Percentiles rank a stretch among this genome's conserved stretches.
These are phyloP conservation scores for Hermetia illucens DNA, from an alignment of 1,140 invertebrate genomes.

Conservation along the genomic window DNA sequence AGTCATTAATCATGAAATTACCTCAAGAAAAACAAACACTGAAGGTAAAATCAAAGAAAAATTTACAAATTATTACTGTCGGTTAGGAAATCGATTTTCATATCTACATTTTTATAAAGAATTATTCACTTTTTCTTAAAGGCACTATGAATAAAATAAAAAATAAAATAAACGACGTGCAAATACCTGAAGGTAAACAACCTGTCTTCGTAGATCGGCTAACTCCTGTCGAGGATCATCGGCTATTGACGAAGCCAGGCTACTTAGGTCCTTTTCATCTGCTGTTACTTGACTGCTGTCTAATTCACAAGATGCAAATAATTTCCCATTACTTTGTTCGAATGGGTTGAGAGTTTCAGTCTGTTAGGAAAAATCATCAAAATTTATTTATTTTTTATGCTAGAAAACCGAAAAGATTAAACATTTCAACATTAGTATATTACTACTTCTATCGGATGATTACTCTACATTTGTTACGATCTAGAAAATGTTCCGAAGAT, in stretches of 20 bases:
- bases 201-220: constrained; percentile 61
- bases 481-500: no score
- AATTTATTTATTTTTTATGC: no score
- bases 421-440: no score
- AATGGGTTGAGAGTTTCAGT: constrained; percentile 79
- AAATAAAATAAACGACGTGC: constrained; percentile 17
- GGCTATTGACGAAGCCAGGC: constrained; percentile 32
- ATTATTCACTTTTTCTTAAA: not conserved
- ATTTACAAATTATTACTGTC: no score
- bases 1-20: no score
- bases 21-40: no score
- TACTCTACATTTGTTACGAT: no score
- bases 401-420: no score
- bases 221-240: constrained; percentile 43
- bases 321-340: constrained; percentile 65
- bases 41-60: no score
- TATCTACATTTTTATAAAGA: not conserved
- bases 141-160: constrained; percentile 1
- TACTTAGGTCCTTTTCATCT: constrained; percentile 41
- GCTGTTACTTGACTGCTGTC: constrained; percentile 33
- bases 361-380: constrained; percentile 30
- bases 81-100: constrained; percentile 3
- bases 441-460: no score
- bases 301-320: constrained; percentile 39
- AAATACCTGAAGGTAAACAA: constrained; percentile 56